phyloP scores from a whole-genome alignment of 2,888 invertebrate species.

The Ecliptopera silaceata region DNA sequence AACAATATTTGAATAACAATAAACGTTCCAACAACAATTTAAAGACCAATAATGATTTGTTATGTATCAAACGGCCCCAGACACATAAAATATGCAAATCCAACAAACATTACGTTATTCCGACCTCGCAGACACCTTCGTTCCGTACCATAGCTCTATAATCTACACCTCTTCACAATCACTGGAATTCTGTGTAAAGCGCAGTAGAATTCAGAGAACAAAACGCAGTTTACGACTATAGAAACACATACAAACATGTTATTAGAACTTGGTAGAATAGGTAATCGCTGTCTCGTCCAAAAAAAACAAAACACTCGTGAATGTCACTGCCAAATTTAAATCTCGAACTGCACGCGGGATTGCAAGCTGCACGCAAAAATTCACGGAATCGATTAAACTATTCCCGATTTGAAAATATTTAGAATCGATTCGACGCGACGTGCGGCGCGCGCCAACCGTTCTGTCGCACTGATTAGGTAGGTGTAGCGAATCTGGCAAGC shows the following conservation, averaged over 20 bases:
- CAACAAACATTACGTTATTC: slow-evolving; percentile 31
- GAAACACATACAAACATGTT: slow-evolving; percentile 5
- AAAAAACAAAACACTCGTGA: background rate
- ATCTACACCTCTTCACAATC: slow-evolving; percentile 17
- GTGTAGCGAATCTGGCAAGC: slow-evolving; percentile 8
- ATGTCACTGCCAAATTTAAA: slow-evolving; percentile 8
- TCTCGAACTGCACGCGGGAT: background rate
- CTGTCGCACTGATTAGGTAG: slow-evolving; percentile 45
- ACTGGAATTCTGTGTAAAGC: slow-evolving; percentile 1
- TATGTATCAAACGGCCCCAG: slow-evolving; percentile 1
- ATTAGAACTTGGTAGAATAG: slow-evolving; percentile 10
- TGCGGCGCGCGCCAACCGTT: slow-evolving; percentile 40
- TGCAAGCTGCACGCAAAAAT: slow-evolving; percentile 3
- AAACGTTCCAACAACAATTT: background rate
- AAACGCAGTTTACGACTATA: slow-evolving; percentile 1
- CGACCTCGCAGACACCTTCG: slow-evolving; percentile 25
- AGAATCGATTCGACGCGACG: slow-evolving; percentile 34
- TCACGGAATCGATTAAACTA: slow-evolving; percentile 28
- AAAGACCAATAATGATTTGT: slow-evolving; percentile 2
- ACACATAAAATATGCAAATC: slow-evolving; percentile 31
- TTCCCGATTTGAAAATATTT: slow-evolving; percentile 30
- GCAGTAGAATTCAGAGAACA: slow-evolving; percentile 4
- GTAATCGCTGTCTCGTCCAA: background rate
- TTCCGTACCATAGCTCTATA: slow-evolving; percentile 18
- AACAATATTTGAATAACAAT: background rate